Base-by-base conservation (phyloP, 2,113 vertebrate genomes). In the Recurvirostra avosetta region DNA sequence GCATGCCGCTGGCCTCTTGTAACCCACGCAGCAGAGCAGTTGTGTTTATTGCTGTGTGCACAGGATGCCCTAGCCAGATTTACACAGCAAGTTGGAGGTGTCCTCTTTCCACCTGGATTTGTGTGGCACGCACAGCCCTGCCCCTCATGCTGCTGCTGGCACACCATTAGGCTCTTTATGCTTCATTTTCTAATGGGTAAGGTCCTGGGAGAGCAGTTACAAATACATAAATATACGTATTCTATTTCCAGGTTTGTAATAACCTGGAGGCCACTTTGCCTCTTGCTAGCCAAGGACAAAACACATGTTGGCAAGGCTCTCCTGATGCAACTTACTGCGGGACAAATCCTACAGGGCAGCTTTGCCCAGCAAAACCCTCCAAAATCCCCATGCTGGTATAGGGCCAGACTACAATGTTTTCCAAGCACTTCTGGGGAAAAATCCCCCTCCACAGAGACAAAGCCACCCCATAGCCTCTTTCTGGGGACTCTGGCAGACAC, bases 391-490 rank as follows among this genome's bases (percentile, higher is more conserved):
- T 40, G 22, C 55, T 21, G n/a, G 29, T 23, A 2, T 2, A 70
- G 34, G 36, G 12, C 10, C 3, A 6, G 32, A 19, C n/a, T 83
- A n/a, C 30, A 61, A 16, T 11, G 45, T 15, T 41, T 45, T 55
- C 67, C 49, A 34, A 7, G 21, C 17, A 9, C 17, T 61, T 15
- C 16, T 61, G 34, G 26, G 23, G 17, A 47, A 72, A 72, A 68
- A 30, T 4, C 3, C 1, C 2, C 17, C 43, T 73, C 43, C 53
- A 5, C 20, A 16, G 3, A 66, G 30, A 25, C 27, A 58, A 2
- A 61, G 52, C 50, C 6, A 56, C 4, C 3, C 74, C 16, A 6
- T 6, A 82, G 40, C 22, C 41, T 58, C 49, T 4, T 58, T 50
- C 15, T 20, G 38, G 19, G 55, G 25, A 9, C 47, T 49, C 65